These are phyloP conservation scores for Blastobasis adustella DNA, from an alignment of 2,888 invertebrate species.

Conservation along the genomic window DNA sequence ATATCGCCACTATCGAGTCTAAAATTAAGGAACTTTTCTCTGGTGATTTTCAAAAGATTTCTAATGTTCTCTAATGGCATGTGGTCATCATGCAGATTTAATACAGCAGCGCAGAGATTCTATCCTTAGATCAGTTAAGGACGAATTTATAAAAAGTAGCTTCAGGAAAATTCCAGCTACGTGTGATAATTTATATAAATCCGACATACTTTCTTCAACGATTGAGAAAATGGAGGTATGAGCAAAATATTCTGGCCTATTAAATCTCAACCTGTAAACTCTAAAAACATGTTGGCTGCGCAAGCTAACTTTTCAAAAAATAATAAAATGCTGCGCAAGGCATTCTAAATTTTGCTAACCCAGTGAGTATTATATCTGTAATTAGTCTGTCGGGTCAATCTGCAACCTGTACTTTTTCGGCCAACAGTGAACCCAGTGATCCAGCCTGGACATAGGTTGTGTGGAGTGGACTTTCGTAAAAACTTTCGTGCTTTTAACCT, in stretches of 20 bases:
- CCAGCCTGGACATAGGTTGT: too few relatives aligned
- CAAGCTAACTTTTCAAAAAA: background rate
- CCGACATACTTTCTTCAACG: background rate
- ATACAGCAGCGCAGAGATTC: slow-evolving; percentile 7
- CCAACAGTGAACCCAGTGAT: too few relatives aligned
- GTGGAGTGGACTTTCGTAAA: too few relatives aligned
- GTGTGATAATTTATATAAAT: slow-evolving; percentile 1
- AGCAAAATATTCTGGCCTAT: too few relatives aligned
- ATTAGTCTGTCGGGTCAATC: too few relatives aligned
- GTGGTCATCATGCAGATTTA: slow-evolving; percentile 5
- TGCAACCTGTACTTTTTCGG: too few relatives aligned
- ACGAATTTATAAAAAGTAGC: slow-evolving; percentile 5
- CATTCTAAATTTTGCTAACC: background rate
- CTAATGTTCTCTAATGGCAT: slow-evolving; percentile 5
- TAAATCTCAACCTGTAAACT: too few relatives aligned
- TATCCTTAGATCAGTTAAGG: slow-evolving; percentile 3
- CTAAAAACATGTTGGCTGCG: slow-evolving; percentile 1
- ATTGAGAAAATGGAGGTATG: slow-evolving; percentile 1
- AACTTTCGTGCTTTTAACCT: too few relatives aligned
- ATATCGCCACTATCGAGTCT: background rate
- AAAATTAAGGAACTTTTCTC: slow-evolving; percentile 3
- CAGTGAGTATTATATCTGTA: too few relatives aligned
- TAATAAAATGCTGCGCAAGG: background rate
- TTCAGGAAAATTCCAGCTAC: slow-evolving; percentile 7
- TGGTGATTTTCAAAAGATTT: slow-evolving; percentile 4